Evolutionary conservation across 2,797 vertebrate genomes (phyloP).

Genomic region (Lacerta bilineata): DNA sequence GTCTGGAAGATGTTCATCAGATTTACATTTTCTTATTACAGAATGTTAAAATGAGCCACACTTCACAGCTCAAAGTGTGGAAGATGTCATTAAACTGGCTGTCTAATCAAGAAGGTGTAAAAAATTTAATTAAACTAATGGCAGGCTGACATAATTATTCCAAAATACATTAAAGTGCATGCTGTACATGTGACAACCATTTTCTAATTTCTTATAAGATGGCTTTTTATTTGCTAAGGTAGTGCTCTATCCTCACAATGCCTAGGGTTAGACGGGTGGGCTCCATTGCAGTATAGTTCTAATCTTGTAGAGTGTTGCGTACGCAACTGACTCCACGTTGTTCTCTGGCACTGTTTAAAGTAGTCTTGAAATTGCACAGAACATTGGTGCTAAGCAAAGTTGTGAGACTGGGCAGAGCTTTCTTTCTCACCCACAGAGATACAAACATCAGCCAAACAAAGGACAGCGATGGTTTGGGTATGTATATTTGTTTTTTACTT

Average conservation of each 20-base stretch:
- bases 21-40: slow-evolving; percentile 83
- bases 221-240: slow-evolving; percentile 50
- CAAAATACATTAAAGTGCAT: slow-evolving; percentile 79
- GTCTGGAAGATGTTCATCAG: slow-evolving; percentile 75
- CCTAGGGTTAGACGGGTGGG: not conserved
- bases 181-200: slow-evolving; percentile 66
- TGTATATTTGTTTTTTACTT: not conserved
- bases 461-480: not conserved
- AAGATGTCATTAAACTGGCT: slow-evolving; percentile 86
- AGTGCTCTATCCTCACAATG: not conserved
- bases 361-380: not conserved
- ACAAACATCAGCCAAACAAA: not conserved
- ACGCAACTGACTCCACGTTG: not conserved
- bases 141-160: slow-evolving; percentile 82
- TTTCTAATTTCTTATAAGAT: slow-evolving; percentile 48
- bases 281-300: not conserved
- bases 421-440: not conserved
- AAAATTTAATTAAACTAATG: slow-evolving; percentile 90
- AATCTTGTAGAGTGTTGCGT: not conserved
- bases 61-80: slow-evolving; percentile 79
- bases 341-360: not conserved
- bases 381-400: not conserved
- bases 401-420: not conserved
- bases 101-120: slow-evolving; percentile 89
- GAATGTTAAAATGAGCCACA: slow-evolving; percentile 76